phyloP scores from a whole-genome alignment of 1,140 invertebrate genomes.

The Drosophila subpulchrella region DNA sequence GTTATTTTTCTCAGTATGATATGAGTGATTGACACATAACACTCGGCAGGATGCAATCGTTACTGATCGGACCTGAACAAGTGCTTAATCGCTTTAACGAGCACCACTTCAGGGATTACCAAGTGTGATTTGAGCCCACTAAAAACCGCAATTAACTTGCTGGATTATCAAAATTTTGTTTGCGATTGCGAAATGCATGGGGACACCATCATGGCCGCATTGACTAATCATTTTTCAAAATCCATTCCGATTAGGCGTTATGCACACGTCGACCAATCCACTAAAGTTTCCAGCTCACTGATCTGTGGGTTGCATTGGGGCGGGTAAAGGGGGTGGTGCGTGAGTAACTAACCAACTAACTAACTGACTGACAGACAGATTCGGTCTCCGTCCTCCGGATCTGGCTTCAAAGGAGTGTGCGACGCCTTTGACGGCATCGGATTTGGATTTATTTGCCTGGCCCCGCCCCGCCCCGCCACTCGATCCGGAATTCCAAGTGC shows the following conservation, averaged over 20 bases:
- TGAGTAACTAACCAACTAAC: constrained; percentile 19
- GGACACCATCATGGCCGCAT: constrained; percentile 34
- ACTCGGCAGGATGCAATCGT: constrained; percentile 23
- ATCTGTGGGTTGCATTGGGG: constrained; percentile 38
- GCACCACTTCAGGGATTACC: constrained; percentile 33
- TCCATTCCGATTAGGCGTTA: constrained; percentile 68
- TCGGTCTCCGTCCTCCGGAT: constrained; percentile 44
- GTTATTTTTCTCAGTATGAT: constrained; percentile 10
- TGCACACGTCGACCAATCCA: constrained; percentile 59
- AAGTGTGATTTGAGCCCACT: constrained; percentile 12
- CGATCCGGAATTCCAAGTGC: background rate
- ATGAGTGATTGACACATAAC: constrained; percentile 33
- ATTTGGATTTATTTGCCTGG: constrained; percentile 34
- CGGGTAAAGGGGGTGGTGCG: constrained; percentile 4
- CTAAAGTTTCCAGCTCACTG: constrained; percentile 69
- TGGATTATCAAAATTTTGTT: constrained; percentile 18
- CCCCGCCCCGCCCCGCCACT: constrained; percentile 19
- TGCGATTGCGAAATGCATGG: constrained; percentile 37
- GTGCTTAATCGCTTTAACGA: constrained; percentile 49
- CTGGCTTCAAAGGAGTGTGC: constrained; percentile 73
- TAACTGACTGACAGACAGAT: constrained; percentile 61
- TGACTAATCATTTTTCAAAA: constrained; percentile 73
- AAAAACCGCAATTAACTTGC: constrained; percentile 55
- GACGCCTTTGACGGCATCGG: constrained; percentile 62
- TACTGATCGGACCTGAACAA: constrained; percentile 33